Percentiles rank a stretch among this genome's conserved stretches.
phyloP scores from a whole-genome alignment of 1,140 invertebrate species.

The Calliopsis andreniformis region DNA sequence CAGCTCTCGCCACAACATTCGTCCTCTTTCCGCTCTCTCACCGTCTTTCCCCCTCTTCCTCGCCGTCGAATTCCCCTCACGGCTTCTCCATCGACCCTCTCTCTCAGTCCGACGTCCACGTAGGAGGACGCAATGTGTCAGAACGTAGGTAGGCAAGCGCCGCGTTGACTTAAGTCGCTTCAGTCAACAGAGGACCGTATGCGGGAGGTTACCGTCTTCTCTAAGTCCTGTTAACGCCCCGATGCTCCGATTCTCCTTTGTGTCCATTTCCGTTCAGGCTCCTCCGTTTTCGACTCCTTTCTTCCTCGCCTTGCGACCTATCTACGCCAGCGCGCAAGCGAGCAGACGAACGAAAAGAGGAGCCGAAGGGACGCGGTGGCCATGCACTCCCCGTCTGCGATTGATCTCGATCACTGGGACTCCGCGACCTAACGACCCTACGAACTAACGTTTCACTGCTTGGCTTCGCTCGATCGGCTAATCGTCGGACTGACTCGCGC shows the following conservation, averaged over 20 bases:
- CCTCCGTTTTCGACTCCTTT: constrained; percentile 23
- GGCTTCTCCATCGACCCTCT: too few species aligned
- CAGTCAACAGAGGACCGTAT: constrained; percentile 64
- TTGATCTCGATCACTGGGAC: constrained; percentile 10
- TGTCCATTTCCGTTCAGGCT: constrained; percentile 38
- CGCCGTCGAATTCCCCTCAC: not conserved
- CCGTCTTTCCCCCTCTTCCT: constrained; percentile 10
- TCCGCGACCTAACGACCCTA: too few species aligned
- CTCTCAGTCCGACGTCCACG: too few species aligned
- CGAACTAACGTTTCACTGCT: too few species aligned
- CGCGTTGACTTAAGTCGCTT: constrained; percentile 65
- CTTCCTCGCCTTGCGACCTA: not conserved
- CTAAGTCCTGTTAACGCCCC: constrained; percentile 48
- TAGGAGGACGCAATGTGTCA: constrained; percentile 15
- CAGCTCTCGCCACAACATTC: not conserved
- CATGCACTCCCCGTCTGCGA: not conserved
- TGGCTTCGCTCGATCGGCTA: not conserved
- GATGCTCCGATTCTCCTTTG: constrained; percentile 58
- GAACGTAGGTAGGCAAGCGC: constrained; percentile 52
- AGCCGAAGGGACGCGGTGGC: too few species aligned
- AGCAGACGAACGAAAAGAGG: not conserved
- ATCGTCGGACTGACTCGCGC: too few species aligned
- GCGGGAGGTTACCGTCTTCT: constrained; percentile 52
- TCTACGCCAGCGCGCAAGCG: not conserved
- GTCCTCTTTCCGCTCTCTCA: constrained; percentile 5